Conservation (phyloP, 2,888 invertebrate species). For the Steinernema hermaphroditum region DNA sequence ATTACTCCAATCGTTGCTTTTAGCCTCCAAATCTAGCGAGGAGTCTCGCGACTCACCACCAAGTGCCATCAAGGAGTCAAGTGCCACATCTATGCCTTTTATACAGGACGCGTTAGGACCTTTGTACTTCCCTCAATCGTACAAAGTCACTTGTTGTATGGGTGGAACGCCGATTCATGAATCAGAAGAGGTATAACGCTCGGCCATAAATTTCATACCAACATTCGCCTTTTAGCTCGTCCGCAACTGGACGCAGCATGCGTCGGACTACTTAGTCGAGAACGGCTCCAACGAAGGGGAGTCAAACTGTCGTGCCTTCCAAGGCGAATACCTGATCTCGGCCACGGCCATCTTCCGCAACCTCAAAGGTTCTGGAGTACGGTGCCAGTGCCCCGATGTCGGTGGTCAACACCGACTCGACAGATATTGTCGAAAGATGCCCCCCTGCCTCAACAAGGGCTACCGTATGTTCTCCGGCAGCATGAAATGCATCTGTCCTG, state of each 20-base stretch:
- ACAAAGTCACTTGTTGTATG: conserved; percentile 1
- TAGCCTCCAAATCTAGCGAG: no score
- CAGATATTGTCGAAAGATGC: conserved; percentile 56
- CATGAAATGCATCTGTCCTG: conserved; percentile 51
- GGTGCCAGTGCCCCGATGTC: conserved; percentile 31
- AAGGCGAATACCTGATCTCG: conserved; percentile 53
- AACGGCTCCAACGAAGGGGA: conserved; percentile 41
- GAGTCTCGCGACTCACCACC: not conserved
- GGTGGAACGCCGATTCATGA: not conserved
- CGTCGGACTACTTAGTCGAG: conserved; percentile 56
- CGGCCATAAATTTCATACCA: not conserved
- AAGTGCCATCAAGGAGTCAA: not conserved
- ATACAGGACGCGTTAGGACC: not conserved
- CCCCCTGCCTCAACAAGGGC: conserved; percentile 61
- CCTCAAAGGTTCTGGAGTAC: conserved; percentile 33
- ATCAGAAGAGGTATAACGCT: not conserved
- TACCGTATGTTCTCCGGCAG: conserved; percentile 39
- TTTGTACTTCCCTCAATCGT: not conserved
- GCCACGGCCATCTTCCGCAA: conserved; percentile 50
- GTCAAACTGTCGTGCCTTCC: conserved; percentile 35
- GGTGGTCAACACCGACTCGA: conserved; percentile 45
- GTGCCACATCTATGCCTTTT: not conserved
- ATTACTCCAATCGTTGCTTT: no score
- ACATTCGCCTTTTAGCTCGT: conserved; percentile 49
- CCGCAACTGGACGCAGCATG: conserved; percentile 55